Conservation (phyloP, 2,888 invertebrate genomes). For the Acleris holmiana region DNA sequence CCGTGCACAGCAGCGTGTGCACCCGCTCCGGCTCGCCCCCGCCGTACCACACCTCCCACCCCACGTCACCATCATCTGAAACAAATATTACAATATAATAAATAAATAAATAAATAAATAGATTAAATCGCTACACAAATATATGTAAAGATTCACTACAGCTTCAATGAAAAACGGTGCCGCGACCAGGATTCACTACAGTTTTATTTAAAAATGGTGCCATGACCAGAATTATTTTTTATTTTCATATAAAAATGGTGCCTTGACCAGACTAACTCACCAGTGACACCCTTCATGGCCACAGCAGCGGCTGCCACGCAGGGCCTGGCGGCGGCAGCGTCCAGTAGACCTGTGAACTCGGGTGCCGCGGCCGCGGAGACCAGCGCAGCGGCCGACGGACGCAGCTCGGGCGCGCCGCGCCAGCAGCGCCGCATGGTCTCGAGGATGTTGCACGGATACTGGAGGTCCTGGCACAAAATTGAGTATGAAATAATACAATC, state of each 20-base stretch:
- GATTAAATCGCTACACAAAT: too few species aligned
- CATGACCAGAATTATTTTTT: not conserved
- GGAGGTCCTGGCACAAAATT: constrained; percentile 84
- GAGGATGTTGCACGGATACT: constrained; percentile 94
- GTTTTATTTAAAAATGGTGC: not conserved
- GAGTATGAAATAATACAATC: not conserved
- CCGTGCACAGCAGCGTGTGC: constrained; percentile 64
- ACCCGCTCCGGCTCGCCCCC: constrained; percentile 80
- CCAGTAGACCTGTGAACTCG: constrained; percentile 89
- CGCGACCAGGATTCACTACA: not conserved
- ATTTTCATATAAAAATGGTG: not conserved
- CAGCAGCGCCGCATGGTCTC: constrained; percentile 98
- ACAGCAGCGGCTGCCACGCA: constrained; percentile 47
- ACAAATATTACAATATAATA: not conserved
- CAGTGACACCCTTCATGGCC: constrained; percentile 36
- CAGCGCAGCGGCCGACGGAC: constrained; percentile 97
- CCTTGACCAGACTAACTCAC: constrained; percentile 15
- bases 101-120: too few species aligned
- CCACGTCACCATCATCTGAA: constrained; percentile 80
- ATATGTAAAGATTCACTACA: too few species aligned
- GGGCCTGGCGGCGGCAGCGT: constrained; percentile 56
- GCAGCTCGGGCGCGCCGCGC: constrained; percentile 92
- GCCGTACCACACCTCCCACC: constrained; percentile 89
- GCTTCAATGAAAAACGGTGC: not conserved
- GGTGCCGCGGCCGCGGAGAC: constrained; percentile 96